Base-by-base conservation (phyloP, 2,888 invertebrate genomes). In the Chymomyza amoena region DNA sequence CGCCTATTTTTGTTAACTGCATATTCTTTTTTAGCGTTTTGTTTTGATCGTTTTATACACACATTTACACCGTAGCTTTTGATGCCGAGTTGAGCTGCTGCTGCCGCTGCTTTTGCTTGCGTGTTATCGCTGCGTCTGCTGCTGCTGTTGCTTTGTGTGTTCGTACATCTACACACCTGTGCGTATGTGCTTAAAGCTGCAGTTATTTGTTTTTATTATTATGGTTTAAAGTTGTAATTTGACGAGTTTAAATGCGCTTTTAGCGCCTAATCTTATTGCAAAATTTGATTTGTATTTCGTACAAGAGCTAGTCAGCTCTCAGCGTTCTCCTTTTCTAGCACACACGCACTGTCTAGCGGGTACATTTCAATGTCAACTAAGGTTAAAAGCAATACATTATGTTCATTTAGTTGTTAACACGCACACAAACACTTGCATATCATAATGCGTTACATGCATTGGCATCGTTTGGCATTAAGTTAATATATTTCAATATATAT, bases 301-400 rank as follows among this genome's bases (percentile, higher is more conserved):
- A 61, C 32, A 50, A 56, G 18, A 16, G 52, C 52, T 7, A 52
- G 52, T 7, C 9, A 7, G 52, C 52, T 52, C 52, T 4, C 52
- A 52, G 52, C n/a, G 52, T 70, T 70, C 78, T 81, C 70, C 69
- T 77, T 76, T 77, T 73, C 76, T 78, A 74, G 68, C 79, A 75
- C 76, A 81, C 80, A 78, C 59, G 60, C 79, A 78, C 74, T 78
- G 79, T 73, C 65, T 81, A 84, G 83, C 84, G 83, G 83, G 84
- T 83, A 83, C 83, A 81, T 87, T 90, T 91, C 91, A 91, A 91
- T 91, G 91, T 91, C 91, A 91, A 88, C 90, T 90, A 91, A 91
- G 91, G 91, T 91, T 91, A 91, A 88, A 84, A 85, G 83, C 80
- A 84, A 84, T 83, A 80, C 83, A 64, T 67, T 71, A 76, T 76